Base-by-base conservation (phyloP, 2,797 vertebrate species). In the Protosalanx chinensis region DNA sequence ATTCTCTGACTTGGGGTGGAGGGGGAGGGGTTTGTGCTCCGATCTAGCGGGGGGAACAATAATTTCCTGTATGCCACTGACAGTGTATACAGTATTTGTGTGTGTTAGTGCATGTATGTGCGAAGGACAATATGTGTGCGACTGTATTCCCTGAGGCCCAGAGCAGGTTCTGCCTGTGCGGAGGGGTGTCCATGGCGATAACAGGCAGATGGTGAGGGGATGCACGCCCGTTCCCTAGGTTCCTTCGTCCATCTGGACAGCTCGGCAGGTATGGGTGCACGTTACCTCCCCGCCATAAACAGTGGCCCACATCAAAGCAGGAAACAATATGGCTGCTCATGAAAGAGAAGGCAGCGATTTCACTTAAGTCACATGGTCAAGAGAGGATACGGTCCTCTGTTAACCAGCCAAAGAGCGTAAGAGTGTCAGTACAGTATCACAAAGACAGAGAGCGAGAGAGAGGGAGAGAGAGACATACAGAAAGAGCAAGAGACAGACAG, bases 131-230 rank as follows among this genome's bases (percentile, higher is more conserved):
- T 64, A 13, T 64, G 61, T 35, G 6, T 64, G 61, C n/a, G 76
- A 72, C 53, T 72, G 51, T 61, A 71, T 80, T 72, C 64, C 79
- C 68, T 33, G 69, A 73, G 70, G 70, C 37, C 49, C 78, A 67
- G 41, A 64, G 37, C 75, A 71, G 63, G 66, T 69, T 61, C 60
- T 27, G 16, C 59, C 75, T 82, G 67, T 76, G 63, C 79, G 33
- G 41, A 68, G 72, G 59, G 69, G 67, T 76, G 80, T 72, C 53
- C 33, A 58, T 72, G 66, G 73, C 70, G 76, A 84, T 85, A 87
- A 85, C 86, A 81, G 86, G 82, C 89, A 90, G 88, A 90, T 91
- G 87, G 90, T 80, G 85, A 81, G 78, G 76, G 81, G 86, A 89
- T 81, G 76, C 76, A 82, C 46, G 76, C 80, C 82, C 62, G 68